Base-by-base conservation (phyloP, 2,888 invertebrate species). In the Melipona bicolor region DNA sequence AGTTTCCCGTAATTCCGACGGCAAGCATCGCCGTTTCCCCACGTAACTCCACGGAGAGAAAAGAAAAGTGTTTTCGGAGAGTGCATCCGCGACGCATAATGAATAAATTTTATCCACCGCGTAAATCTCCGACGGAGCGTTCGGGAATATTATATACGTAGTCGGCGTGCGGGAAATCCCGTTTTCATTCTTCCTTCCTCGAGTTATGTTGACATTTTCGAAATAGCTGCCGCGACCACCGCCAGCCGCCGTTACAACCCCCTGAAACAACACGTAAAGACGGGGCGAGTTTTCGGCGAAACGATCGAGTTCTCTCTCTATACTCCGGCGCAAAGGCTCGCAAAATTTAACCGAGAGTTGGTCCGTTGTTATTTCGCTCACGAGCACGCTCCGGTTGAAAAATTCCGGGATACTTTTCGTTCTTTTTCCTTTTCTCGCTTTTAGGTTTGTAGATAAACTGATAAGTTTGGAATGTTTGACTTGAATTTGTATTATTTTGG, bases 191-290 rank as follows among this genome's bases (percentile, higher is more conserved):
- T 64, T 64, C 52, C 36, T n/a, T 36, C 21, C 54, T 24, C 77
- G 49, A 77, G 71, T 77, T 77, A 77, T 77, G 77, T 64, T 77
- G 77, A 77, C 77, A 77, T 71, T 71, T 71, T 71, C 71, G 70
- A 64, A 77, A 71, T 77, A 71, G 64, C 50, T 77, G 43, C 54
- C 70, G 54, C 71, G 71, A 77, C 27, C 27, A 43, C 21, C n/a
- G 15, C 11, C 43, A n/a, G n/a, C 43, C 21, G n/a, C 21, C 43
- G 13, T 43, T 65, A 15, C 3, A 27, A 27, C 27, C 15, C 17
- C 9, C 15, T 43, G 6, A n/a, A 65, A 65, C n/a, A 65, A n/a
- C 65, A 65, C 43, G 43, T 17, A 43, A 43, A 24, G n/a, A 65
- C 5, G 11, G 9, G 4, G 15, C 5, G 32, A 52, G 32, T 32